Percentiles rank a stretch among this genome's conserved stretches.
Evolutionary conservation across 2,888 invertebrate species (phyloP).

Genomic region (Ceraclea dissimilis): DNA sequence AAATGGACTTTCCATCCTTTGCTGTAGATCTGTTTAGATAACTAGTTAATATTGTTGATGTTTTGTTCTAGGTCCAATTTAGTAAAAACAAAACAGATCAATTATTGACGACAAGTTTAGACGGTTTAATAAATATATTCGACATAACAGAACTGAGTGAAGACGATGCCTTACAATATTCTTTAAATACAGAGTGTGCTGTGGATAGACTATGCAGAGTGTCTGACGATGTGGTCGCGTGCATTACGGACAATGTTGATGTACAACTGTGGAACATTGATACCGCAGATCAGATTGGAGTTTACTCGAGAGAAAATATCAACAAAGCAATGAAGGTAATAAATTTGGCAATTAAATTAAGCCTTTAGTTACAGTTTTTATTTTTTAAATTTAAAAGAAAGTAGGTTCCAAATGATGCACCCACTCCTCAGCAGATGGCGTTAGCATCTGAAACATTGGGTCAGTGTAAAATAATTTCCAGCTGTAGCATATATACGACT

Average conservation of each 20-base stretch:
- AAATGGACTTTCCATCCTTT: no score
- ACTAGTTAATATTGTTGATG: no score
- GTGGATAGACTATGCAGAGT: constrained; percentile 59
- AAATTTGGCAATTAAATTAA: no score
- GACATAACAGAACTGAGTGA: constrained; percentile 65
- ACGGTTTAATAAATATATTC: constrained; percentile 80
- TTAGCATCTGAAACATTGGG: no score
- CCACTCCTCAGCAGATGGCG: no score
- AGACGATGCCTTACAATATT: constrained; percentile 70
- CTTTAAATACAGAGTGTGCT: constrained; percentile 72
- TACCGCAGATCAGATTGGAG: constrained; percentile 51
- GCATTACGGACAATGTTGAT: constrained; percentile 64
- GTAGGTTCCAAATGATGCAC: no score
- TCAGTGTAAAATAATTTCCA: no score
- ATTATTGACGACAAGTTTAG: constrained; percentile 69
- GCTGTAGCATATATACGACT: no score
- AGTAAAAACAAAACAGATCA: constrained; percentile 58
- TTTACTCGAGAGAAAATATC: constrained; percentile 52
- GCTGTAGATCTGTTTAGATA: no score
- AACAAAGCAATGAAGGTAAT: constrained; percentile 51
- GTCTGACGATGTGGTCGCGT: constrained; percentile 44
- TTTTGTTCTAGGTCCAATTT: constrained; percentile 69
- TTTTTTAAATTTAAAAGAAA: background rate
- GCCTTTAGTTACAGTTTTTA: no score
- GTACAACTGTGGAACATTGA: constrained; percentile 61